phyloP scores from a whole-genome alignment of 2,113 vertebrate species.

The Tyto alba region DNA sequence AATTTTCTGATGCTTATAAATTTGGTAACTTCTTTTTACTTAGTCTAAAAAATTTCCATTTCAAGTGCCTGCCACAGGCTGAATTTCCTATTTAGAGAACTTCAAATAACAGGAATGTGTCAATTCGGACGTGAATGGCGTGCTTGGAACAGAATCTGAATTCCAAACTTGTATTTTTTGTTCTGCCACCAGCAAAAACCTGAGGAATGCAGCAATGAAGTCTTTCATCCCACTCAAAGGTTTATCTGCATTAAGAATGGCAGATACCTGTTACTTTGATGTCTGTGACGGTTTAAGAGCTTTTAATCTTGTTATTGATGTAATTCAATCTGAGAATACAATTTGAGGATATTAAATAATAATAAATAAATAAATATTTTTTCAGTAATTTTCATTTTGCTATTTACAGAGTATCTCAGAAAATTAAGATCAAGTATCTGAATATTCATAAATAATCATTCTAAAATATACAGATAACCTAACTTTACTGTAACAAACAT shows the following conservation, averaged over 20 bases:
- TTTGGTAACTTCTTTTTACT: neutral
- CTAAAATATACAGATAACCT: neutral
- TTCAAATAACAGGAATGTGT: neutral
- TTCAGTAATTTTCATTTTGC: neutral
- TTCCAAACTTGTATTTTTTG: neutral
- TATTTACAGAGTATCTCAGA: neutral
- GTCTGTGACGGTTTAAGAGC: neutral
- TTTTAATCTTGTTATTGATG: neutral
- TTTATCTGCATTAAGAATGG: neutral
- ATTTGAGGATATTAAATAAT: neutral
- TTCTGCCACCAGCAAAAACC: neutral
- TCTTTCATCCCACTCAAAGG: neutral
- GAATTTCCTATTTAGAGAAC: neutral
- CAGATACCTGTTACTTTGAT: neutral
- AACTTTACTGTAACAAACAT: neutral
- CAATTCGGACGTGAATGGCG: neutral
- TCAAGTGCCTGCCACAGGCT: neutral
- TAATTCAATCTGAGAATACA: neutral
- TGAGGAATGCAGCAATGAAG: neutral
- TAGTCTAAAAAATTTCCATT: neutral
- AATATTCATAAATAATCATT: neutral
- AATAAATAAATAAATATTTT: neutral
- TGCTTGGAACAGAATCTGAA: neutral
- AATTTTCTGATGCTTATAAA: neutral
- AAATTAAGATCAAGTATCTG: neutral